Evolutionary conservation across 2,888 invertebrate genomes (phyloP).

Genomic region (Tuberolachnus salignus): DNA sequence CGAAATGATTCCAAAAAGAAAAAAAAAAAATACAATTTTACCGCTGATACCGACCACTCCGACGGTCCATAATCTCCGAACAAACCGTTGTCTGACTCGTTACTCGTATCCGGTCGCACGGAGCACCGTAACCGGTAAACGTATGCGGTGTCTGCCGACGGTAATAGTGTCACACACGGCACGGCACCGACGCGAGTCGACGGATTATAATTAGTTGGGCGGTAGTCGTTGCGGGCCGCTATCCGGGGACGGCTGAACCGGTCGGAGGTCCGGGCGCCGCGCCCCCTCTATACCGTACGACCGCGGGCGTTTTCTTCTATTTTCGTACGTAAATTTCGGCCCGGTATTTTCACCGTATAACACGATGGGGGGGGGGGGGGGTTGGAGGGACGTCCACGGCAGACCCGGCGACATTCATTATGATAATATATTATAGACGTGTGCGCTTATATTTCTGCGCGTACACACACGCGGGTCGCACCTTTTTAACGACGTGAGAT

Average conservation of each 20-base stretch:
- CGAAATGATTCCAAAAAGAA: no score
- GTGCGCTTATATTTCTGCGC: neutral
- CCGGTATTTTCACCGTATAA: constrained; percentile 1
- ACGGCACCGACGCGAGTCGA: neutral
- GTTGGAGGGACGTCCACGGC: constrained; percentile 34
- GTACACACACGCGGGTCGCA: neutral
- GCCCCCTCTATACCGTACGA: neutral
- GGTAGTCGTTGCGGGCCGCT: neutral
- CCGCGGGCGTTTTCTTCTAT: constrained; percentile 9
- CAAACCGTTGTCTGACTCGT: no score
- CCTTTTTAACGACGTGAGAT: constrained; percentile 53
- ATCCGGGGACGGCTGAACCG: neutral
- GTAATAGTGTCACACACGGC: no score
- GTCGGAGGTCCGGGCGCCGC: no score
- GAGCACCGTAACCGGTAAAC: no score
- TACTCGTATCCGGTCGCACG: no score
- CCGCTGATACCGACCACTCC: no score
- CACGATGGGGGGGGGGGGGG: neutral
- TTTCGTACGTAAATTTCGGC: constrained; percentile 23
- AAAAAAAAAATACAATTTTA: no score
- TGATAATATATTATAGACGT: constrained; percentile 11
- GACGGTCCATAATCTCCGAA: no score
- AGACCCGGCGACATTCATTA: constrained; percentile 35
- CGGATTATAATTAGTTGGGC: constrained; percentile 4
- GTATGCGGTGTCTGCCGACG: no score